phyloP scores from a whole-genome alignment of 1,140 invertebrate species.

The Trichogramma pretiosum region DNA sequence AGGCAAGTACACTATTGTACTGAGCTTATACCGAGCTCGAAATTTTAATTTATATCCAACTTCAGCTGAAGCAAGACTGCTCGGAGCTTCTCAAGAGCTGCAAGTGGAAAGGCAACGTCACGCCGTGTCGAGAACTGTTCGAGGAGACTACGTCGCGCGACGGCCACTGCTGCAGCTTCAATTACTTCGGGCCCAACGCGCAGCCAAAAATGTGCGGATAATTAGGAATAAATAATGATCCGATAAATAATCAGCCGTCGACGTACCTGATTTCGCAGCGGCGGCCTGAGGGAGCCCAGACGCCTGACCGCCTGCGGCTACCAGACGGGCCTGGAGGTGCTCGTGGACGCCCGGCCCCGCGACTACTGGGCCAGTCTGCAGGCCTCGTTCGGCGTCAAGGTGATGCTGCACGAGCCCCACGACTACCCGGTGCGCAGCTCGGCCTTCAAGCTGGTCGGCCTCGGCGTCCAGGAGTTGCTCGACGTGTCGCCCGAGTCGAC shows the following conservation, averaged over 20 bases:
- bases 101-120: slow-evolving; percentile 54
- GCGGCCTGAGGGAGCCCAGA: slow-evolving; percentile 6
- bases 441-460: slow-evolving; percentile 46
- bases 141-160: slow-evolving; percentile 46
- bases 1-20: too few species aligned
- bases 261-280: not conserved
- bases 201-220: slow-evolving; percentile 7
- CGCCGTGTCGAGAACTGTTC: slow-evolving; percentile 53
- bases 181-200: slow-evolving; percentile 38
- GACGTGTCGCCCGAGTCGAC: slow-evolving; percentile 51
- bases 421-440: slow-evolving; percentile 52
- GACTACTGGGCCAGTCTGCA: slow-evolving; percentile 29
- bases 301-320: slow-evolving; percentile 50
- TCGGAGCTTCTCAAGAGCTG: slow-evolving; percentile 48
- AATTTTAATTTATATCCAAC: too few species aligned
- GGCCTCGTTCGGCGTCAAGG: slow-evolving; percentile 25
- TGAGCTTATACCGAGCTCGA: too few species aligned
- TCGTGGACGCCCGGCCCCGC: slow-evolving; percentile 41
- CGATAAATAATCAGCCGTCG: too few species aligned
- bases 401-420: slow-evolving; percentile 54
- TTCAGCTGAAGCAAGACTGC: slow-evolving; percentile 45
- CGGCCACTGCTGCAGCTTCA: slow-evolving; percentile 57
- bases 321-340: slow-evolving; percentile 51
- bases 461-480: slow-evolving; percentile 49
- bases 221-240: not conserved